Base-by-base conservation (phyloP, 2,797 vertebrate species). In the Loriculus beryllinus region DNA sequence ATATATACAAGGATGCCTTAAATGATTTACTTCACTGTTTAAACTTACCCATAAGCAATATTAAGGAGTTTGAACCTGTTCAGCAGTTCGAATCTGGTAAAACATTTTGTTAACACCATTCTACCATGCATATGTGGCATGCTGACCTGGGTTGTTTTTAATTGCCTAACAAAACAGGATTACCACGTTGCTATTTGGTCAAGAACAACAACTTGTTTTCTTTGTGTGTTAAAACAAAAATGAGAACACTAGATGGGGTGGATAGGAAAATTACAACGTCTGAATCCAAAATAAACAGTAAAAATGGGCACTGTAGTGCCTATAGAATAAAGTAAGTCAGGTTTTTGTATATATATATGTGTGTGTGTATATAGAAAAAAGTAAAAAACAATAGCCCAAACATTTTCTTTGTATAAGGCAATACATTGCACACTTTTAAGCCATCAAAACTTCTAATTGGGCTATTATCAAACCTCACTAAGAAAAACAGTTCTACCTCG, bases 181-280 rank as follows among this genome's bases (percentile, higher is more conserved):
- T 94, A 67, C n/a, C 19, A 45, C 26, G 80, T 22, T 45, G 39
- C 15, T 54, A 14, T 70, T n/a, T 89, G 49, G 52, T 64, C 48
- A 92, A 86, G 77, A 75, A 88, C 63, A 92, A 91, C 93, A 86
- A 86, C 37, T 83, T 86, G 65, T 86, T 93, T 90, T 92, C 13
- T 42, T 68, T 90, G n/a, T 62, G 49, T 78, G 42, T 62, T 90
- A 54, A 84, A 93, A 92, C 52, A 78, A 78, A 93, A 86, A 74
- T 37, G 45, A 69, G 48, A 88, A 78, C 49, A 54, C 33, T 45
- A 29, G 29, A 74, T 21, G 20, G 67, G 45, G 21, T 8, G 12
- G 23, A 39, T 72, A 65, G 60, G 43, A 64, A 88, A 86, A 75
- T 18, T 1, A 57, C 83, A 4, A 51, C 59, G 59, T 63, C 10